Evolutionary conservation across 1,140 invertebrate genomes (phyloP), one percentile per base, ranked within the genome.

Genomic region (Lordiphosa stackelbergi): DNA sequence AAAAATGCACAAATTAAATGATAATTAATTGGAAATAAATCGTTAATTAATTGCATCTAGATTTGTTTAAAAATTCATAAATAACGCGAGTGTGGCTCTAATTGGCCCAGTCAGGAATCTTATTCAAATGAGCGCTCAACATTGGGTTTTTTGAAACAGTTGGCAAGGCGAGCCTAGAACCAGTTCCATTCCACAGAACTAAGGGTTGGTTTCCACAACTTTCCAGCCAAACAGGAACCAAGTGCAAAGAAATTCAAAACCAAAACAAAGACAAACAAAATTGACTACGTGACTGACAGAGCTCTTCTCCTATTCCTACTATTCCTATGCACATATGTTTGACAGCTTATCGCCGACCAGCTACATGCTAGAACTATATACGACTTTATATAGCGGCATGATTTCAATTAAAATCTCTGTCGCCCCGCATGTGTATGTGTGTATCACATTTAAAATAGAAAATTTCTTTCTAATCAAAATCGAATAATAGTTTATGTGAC

Each of bases 381-480:
- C 34, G 13, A 31, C 28, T 31, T 31, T 5, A n/a, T 49, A 34
- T 12, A 35, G 52, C 55, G 31, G 43, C 43, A 68, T 2, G 55
- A 49, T 57, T 56, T 60, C 47, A 69, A 69, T 60, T 69, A 41
- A 59, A 42, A 58, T 47, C 47, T 66, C 41, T 5, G 22, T 24
- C 5, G 12, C 19, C 1, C 16, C 19, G 43, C 38, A 54, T 38
- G 12, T 42, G 28, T 34, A 42, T 13, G 6, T 41, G 34, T 35
- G 8, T 34, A 59, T 68, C 55, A 53, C 11, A 66, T 48, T 36
- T 60, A 36, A 42, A 12, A 47, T 65, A 59, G 28, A 43, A 77
- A 63, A 79, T 73, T 79, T 81, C 75, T 57, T 43, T 55, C 58
- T 79, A 81, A 75, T 79, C 75, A 72, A 64, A 68, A 53, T 52